phyloP scores from a whole-genome alignment of 2,797 vertebrate species.

The Anguilla obscura region DNA sequence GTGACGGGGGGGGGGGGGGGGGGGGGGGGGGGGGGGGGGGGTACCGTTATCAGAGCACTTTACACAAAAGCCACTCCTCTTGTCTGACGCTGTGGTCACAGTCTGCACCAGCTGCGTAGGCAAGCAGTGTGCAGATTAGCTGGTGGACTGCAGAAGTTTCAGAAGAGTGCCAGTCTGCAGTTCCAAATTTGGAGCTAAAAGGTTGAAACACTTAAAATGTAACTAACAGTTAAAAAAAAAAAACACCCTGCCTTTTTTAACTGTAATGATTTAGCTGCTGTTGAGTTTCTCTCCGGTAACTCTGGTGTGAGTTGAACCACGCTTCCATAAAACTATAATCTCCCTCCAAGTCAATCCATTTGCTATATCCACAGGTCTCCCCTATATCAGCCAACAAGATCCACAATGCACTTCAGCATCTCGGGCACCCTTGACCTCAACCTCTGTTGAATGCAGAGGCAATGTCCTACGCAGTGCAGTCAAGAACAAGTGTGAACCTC shows the following conservation, averaged over 20 bases:
- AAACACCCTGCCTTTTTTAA: neutral
- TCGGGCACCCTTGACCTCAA: neutral
- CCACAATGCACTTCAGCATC: neutral
- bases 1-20: rapidly evolving
- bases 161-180: neutral
- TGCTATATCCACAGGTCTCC: neutral
- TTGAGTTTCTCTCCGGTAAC: neutral
- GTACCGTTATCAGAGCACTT: neutral
- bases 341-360: neutral
- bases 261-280: neutral
- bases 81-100: neutral
- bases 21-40: neutral
- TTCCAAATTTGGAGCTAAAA: neutral
- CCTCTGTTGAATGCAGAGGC: neutral
- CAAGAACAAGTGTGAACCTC: neutral
- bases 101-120: neutral
- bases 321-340: too few species aligned
- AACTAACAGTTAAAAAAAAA: neutral
- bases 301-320: too few species aligned
- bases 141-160: neutral
- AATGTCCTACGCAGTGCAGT: neutral
- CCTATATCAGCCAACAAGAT: neutral
- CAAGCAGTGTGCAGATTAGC: neutral
- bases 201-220: neutral
- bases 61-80: neutral